A percentile compares a stretch with the other conserved stretches of the same genome.
Conservation (phyloP, 1,140 invertebrate genomes). For the Heterodera schachtii region DNA sequence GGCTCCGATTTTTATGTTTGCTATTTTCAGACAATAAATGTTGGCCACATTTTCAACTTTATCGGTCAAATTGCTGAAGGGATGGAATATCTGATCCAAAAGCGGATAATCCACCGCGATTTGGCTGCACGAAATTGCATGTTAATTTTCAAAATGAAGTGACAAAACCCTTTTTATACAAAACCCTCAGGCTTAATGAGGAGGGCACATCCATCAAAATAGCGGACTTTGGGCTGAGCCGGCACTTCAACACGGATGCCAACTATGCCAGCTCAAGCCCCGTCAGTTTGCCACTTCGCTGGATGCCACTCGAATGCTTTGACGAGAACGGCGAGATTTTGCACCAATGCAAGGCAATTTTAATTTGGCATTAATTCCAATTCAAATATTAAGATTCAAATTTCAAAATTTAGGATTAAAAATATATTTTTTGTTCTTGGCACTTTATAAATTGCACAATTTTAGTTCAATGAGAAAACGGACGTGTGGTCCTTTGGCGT, state of each 20-base stretch:
- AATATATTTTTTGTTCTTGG: no score
- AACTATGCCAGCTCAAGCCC: slow-evolving; percentile 28
- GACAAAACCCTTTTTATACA: neutral
- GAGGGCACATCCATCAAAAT: slow-evolving; percentile 86
- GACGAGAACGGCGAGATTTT: slow-evolving; percentile 29
- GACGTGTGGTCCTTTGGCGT: slow-evolving; percentile 47
- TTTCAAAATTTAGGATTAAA: no score
- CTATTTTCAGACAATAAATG: slow-evolving; percentile 72
- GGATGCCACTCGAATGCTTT: slow-evolving; percentile 49
- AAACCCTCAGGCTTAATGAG: slow-evolving; percentile 74
- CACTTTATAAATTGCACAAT: neutral
- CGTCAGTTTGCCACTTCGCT: slow-evolving; percentile 40
- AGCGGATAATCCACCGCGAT: slow-evolving; percentile 90
- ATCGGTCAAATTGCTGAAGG: slow-evolving; percentile 92
- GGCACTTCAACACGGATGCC: slow-evolving; percentile 65
- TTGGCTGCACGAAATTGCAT: slow-evolving; percentile 90
- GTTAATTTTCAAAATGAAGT: slow-evolving; percentile 16
- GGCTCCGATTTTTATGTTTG: neutral
- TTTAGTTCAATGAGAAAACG: slow-evolving; percentile 44
- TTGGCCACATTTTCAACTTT: slow-evolving; percentile 91
- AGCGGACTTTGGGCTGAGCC: slow-evolving; percentile 94
- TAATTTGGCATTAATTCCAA: no score
- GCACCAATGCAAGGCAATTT: slow-evolving; percentile 13
- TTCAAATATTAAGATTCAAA: no score
- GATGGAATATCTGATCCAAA: slow-evolving; percentile 92